phyloP scores from a whole-genome alignment of 2,113 vertebrate genomes.

The Sakesphorus luctuosus region DNA sequence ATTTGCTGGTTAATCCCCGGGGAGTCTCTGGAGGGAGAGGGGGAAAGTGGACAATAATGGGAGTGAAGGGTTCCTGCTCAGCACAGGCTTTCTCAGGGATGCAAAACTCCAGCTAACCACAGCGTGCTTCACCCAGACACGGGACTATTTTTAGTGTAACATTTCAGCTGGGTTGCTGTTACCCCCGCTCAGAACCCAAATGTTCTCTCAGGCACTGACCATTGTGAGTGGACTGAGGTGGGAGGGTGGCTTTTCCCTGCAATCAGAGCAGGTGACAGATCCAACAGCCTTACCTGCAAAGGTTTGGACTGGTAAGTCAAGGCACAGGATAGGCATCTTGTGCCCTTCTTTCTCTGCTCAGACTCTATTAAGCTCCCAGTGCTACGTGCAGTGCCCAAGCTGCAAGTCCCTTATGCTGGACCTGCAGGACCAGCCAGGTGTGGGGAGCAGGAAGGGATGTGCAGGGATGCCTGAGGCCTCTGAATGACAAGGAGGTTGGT shows the following conservation, averaged over 20 bases:
- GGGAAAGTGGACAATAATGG: not conserved
- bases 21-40: not conserved
- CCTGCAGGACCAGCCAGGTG: accelerated
- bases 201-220: not conserved
- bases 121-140: not conserved
- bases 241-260: not conserved
- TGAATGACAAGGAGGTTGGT: accelerated
- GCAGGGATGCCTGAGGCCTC: not conserved
- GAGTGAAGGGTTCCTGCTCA: not conserved
- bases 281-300: not conserved
- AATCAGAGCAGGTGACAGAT: not conserved
- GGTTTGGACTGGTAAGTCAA: not conserved
- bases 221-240: accelerated
- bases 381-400: accelerated
- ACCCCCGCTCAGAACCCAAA: not conserved
- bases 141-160: not conserved
- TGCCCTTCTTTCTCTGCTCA: not conserved
- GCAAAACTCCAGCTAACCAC: not conserved
- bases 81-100: not conserved
- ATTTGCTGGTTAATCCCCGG: not conserved
- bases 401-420: not conserved
- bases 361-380: not conserved
- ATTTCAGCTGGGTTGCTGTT: not conserved
- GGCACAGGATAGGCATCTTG: not conserved
- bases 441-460: not conserved